Evolutionary conservation across 2,797 vertebrate species (phyloP).

Genomic region (Rhinella marina): DNA sequence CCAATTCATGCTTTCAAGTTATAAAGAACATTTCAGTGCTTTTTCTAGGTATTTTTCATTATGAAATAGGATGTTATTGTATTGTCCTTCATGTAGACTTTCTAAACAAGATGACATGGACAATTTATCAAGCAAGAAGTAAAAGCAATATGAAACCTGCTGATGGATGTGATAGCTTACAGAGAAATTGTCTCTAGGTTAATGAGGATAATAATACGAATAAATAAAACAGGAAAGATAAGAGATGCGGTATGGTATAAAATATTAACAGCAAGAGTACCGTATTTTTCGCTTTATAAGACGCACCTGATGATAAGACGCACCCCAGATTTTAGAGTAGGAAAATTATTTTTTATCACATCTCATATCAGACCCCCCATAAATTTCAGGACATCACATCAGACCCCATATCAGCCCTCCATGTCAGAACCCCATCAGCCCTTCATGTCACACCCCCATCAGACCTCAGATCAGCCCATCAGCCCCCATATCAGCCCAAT

Average conservation of each 20-base stretch:
- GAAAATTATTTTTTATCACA: no score
- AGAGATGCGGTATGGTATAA: slow-evolving; percentile 39
- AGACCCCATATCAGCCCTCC: no score
- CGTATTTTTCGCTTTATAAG: no score
- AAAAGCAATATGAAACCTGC: slow-evolving; percentile 65
- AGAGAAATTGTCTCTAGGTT: slow-evolving; percentile 56
- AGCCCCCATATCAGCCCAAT: no score
- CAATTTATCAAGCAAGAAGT: slow-evolving; percentile 68
- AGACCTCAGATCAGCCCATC: no score
- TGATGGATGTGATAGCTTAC: slow-evolving; percentile 57
- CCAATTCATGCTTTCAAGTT: background rate
- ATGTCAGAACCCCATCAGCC: no score
- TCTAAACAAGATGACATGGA: slow-evolving; percentile 63
- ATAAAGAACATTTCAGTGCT: background rate
- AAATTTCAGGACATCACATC: no score
- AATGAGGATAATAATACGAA: slow-evolving; percentile 42
- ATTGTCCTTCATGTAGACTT: slow-evolving; percentile 58
- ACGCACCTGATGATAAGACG: no score
- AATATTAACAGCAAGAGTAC: slow-evolving; percentile 58
- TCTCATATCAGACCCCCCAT: no score
- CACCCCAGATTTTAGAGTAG: no score
- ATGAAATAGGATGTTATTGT: slow-evolving; percentile 35
- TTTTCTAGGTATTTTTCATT: slow-evolving; percentile 36
- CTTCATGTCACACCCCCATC: no score
- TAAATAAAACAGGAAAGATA: slow-evolving; percentile 44